Base-by-base conservation (phyloP, 2,888 invertebrate genomes). In the Cerastoderma edule region DNA sequence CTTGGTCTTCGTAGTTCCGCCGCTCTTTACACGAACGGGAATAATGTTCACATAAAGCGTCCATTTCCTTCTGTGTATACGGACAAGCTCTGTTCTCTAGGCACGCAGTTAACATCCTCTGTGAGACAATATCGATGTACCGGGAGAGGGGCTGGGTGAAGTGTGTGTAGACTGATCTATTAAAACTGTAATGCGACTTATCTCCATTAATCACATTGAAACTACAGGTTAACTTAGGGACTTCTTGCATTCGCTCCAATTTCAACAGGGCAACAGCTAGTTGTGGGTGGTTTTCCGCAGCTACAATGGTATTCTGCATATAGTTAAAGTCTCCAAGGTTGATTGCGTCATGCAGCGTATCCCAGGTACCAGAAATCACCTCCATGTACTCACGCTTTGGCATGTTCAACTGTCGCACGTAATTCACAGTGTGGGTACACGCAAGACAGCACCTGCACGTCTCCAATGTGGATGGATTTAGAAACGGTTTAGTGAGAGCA, bases 61-160 rank as follows among this genome's bases (percentile, higher is more conserved):
- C 56, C 27, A 89, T 75, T 50, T 90, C 88, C 8, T 70, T 60
- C 56, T 70, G 48, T 22, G 78, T 84, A 75, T 89, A 90, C 0
- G 88, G 87, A 33, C 82, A 78, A 0, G 85, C 66, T 27, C 72
- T 64, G 6, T 78, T 74, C 24, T 90, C 87, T n/a, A 91, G 56
- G 46, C 80, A 67, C 2, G 89, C 86, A 8, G 73, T 39, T 2
- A 90, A 64, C 46, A 92, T 44, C 30, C 90, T 82, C 66, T 90
- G 91, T 33, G 87, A 86, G 6, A 89, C 85, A 30, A 91, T 75
- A 70, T 91, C 90, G 30, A 90, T 85, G 75, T 87, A 91, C 32
- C 88, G 69, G n/a, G 81, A 75, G 19, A 89, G 76, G 10, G 92
- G 92, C 33, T 85, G 85, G 28, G 90, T 89, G 67, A 89, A 87